Conservation (phyloP, 1,140 invertebrate species). For the Drosophila micromelanica region DNA sequence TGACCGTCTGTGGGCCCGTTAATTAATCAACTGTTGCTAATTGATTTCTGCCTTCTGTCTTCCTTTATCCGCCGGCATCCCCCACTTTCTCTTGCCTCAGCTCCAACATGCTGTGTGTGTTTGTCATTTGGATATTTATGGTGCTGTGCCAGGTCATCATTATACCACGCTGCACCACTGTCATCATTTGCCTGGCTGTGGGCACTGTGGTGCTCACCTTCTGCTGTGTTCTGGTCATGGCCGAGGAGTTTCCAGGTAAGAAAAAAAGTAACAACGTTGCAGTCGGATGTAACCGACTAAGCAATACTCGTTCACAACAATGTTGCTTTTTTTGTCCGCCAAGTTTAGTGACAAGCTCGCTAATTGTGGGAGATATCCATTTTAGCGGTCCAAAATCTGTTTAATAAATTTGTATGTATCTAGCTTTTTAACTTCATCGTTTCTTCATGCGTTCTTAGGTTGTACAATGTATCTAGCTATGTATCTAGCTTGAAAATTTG, state of each 20-base stretch:
- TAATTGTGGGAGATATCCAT: no score
- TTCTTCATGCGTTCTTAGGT: no score
- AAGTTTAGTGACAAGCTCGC: no score
- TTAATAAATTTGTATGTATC: no score
- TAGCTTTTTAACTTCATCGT: no score
- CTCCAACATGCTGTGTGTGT: slow-evolving; percentile 96
- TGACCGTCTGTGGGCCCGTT: neutral
- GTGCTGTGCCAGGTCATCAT: slow-evolving; percentile 91
- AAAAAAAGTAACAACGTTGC: neutral
- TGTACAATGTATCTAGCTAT: no score
- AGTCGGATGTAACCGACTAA: no score
- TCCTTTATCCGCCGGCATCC: neutral
- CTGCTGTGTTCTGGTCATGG: slow-evolving; percentile 92
- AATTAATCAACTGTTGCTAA: slow-evolving; percentile 79
- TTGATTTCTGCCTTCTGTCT: slow-evolving; percentile 56
- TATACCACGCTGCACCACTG: slow-evolving; percentile 87
- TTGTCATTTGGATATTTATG: slow-evolving; percentile 95
- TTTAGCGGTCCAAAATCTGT: no score
- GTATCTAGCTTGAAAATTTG: no score
- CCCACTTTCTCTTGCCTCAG: slow-evolving; percentile 67
- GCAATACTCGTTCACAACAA: no score
- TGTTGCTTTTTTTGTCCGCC: no score
- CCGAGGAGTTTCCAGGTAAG: slow-evolving; percentile 90
- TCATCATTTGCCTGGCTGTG: slow-evolving; percentile 86
- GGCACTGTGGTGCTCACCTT: slow-evolving; percentile 89